Percentiles rank a stretch among this genome's conserved stretches.
Evolutionary conservation across 1,140 invertebrate genomes (phyloP).

Genomic region (Drosophila saltans): DNA sequence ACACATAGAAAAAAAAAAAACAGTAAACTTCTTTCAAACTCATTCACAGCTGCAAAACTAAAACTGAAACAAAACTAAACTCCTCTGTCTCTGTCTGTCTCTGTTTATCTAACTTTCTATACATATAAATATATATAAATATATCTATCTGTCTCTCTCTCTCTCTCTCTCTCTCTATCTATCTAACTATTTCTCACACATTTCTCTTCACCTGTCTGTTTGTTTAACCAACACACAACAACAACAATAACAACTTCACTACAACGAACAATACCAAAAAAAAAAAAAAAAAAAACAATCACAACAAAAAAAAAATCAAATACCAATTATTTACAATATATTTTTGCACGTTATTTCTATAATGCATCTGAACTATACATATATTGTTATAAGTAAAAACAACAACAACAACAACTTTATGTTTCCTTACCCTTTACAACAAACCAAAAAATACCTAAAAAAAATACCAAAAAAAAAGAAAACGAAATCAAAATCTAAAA

Average conservation of each 20-base stretch:
- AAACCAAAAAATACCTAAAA: conserved; percentile 32
- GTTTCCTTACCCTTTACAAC: conserved; percentile 77
- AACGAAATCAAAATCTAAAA: conserved; percentile 79
- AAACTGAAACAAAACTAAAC: not conserved
- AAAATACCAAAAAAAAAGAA: conserved; percentile 23
- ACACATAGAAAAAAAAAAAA: not conserved
- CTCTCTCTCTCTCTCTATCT: conserved; percentile 65
- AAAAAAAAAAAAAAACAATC: conserved; percentile 10
- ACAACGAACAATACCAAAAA: conserved; percentile 5
- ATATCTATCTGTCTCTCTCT: conserved; percentile 56
- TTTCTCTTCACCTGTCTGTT: conserved; percentile 47
- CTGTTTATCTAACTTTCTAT: conserved; percentile 59
- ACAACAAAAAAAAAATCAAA: conserved; percentile 17
- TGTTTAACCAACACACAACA: conserved; percentile 60
- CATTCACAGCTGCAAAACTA: conserved; percentile 14
- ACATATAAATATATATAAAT: conserved; percentile 61
- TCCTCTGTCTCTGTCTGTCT: conserved; percentile 46
- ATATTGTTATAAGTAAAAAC: conserved; percentile 76
- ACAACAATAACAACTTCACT: not conserved
- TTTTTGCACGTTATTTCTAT: conserved; percentile 82
- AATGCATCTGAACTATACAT: conserved; percentile 82
- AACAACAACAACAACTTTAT: conserved; percentile 56
- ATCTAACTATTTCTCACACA: conserved; percentile 44
- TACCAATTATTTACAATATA: conserved; percentile 78
- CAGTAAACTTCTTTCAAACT: not conserved